Evolutionary conservation across 2,888 invertebrate species (phyloP), one percentile per base, ranked within the genome.

Genomic region (Phortica okadai): DNA sequence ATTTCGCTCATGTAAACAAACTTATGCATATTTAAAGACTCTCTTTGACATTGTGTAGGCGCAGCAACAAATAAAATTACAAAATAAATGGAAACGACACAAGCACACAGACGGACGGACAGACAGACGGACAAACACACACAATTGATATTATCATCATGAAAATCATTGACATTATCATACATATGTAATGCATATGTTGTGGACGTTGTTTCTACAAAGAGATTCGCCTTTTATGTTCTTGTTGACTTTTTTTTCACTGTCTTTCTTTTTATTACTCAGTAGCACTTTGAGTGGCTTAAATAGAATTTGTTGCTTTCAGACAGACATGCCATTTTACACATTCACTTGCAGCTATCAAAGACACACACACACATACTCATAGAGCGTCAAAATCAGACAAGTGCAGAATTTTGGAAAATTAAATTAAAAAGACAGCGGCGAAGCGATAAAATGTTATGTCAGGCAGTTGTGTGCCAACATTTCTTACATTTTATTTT

Each of bases 391-490:
- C 50, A 44, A 45, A 69, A 69, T 50, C 69, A 69, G 69, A 69
- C 25, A 69, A 69, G 50, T 21, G 25, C 16, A 62, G 21, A 62
- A 41, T 42, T 66, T 66, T 14, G 4, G 45, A 10, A 81, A 81
- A 81, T 80, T 78, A 77, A 81, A 80, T 81, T 81, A 80, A 45
- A 80, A 81, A 76, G 80, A 77, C 76, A 80, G 80, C 75, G 78
- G 80, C 75, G 78, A 75, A 77, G 77, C 74, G 78, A 81, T 81
- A 78, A 81, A 81, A 81, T 80, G 78, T 81, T 80, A 78, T 78
- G 77, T 76, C 80, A 50, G 50, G 2, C 50, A 50, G 50, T 14
- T 62, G 25, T 62, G n/a, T 62, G 6, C 50, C 14, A 11, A 11
- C 50, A 8, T 6, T 50, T 50, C 14, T 50, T 50, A 8, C 14